Percentiles rank a stretch among this genome's conserved stretches.
Conservation (phyloP, 2,888 invertebrate species). For the Pyrrhia umbra region DNA sequence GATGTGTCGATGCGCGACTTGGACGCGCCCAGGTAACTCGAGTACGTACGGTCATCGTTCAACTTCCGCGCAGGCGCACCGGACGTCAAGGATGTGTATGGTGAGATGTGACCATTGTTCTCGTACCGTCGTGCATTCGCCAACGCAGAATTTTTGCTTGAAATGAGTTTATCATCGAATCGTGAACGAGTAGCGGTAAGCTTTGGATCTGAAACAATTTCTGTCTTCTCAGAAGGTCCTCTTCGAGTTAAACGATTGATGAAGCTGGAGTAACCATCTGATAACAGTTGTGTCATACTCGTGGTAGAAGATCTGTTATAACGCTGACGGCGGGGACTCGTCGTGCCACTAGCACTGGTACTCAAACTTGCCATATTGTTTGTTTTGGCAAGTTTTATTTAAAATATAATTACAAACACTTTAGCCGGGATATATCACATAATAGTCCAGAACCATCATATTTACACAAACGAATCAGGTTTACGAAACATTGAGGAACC, state of each 20-base stretch:
- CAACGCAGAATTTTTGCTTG: slow-evolving; percentile 80
- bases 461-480: slow-evolving; percentile 69
- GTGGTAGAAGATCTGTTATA: slow-evolving; percentile 94
- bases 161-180: slow-evolving; percentile 83
- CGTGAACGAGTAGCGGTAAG: slow-evolving; percentile 77
- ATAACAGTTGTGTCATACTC: slow-evolving; percentile 96
- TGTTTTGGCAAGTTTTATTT: slow-evolving; percentile 51
- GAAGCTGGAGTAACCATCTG: slow-evolving; percentile 96
- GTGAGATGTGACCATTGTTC: slow-evolving; percentile 83
- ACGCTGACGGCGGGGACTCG: slow-evolving; percentile 91
- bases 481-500: slow-evolving; percentile 57
- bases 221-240: slow-evolving; percentile 93
- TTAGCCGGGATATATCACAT: slow-evolving; percentile 83
- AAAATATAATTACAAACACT: slow-evolving; percentile 68
- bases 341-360: slow-evolving; percentile 79
- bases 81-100: slow-evolving; percentile 80
- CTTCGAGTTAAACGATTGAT: slow-evolving; percentile 95
- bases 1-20: slow-evolving; percentile 83
- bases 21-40: slow-evolving; percentile 81
- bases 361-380: slow-evolving; percentile 81
- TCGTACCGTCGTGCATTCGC: slow-evolving; percentile 84
- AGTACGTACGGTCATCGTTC: slow-evolving; percentile 82
- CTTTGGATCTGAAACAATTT: slow-evolving; percentile 81
- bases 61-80: slow-evolving; percentile 77
- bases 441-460: slow-evolving; percentile 79